A percentile compares a stretch with the other conserved stretches of the same genome.
These are phyloP conservation scores for Variabilichromis moorii DNA, from an alignment of 2,113 vertebrate species.

Conservation along the genomic window DNA sequence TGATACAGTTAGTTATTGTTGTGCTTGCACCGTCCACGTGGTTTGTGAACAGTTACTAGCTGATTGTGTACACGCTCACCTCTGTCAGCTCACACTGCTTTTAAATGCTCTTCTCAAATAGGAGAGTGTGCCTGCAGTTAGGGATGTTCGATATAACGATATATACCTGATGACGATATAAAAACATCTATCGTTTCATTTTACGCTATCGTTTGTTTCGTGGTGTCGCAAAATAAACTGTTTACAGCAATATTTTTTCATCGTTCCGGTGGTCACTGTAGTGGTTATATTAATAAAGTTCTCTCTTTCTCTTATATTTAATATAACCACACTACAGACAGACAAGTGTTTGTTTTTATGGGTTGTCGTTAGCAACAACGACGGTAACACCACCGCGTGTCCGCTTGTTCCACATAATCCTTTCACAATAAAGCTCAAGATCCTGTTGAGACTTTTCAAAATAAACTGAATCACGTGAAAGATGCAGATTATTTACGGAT, in stretches of 20 bases:
- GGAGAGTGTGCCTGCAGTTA: not conserved
- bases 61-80: not conserved
- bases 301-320: too few relatives aligned
- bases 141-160: too few relatives aligned
- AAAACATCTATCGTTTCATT: fast-evolving
- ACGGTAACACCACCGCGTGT: fast-evolving
- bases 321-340: fast-evolving
- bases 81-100: not conserved
- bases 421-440: too few relatives aligned
- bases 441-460: too few relatives aligned
- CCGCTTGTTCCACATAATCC: too few relatives aligned
- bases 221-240: too few relatives aligned
- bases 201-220: fast-evolving
- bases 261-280: fast-evolving
- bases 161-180: fast-evolving
- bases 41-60: not conserved
- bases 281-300: too few relatives aligned
- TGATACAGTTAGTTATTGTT: not conserved
- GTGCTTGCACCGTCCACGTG: not conserved
- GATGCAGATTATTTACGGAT: fast-evolving
- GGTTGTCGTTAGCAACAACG: too few relatives aligned
- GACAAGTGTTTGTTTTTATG: fast-evolving
- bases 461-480: too few relatives aligned
- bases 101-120: not conserved
- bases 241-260: too few relatives aligned